These are phyloP conservation scores for Patagioenas fasciata DNA, from an alignment of 2,113 vertebrate genomes.

Conservation along the genomic window DNA sequence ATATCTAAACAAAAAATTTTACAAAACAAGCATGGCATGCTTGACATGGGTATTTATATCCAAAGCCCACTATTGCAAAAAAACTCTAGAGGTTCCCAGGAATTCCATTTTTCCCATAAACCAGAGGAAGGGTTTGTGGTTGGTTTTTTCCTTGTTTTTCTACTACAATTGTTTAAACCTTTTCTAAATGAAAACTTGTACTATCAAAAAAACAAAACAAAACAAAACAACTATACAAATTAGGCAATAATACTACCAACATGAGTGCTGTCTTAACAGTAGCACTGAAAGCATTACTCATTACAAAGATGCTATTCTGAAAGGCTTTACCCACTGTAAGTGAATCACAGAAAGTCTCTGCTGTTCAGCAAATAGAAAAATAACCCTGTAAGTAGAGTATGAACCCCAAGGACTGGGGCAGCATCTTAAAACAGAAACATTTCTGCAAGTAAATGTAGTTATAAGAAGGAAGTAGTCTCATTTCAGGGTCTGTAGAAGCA, in stretches of 20 bases:
- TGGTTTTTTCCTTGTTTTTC: background rate
- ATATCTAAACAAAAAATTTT: background rate
- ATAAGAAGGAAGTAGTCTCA: background rate
- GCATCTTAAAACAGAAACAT: background rate
- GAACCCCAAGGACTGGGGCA: background rate
- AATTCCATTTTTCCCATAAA: background rate
- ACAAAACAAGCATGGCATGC: background rate
- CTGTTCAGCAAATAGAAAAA: background rate
- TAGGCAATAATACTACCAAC: background rate
- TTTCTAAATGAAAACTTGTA: background rate
- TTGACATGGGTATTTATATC: background rate
- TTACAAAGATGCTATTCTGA: background rate
- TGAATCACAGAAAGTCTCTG: background rate
- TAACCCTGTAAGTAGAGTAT: background rate
- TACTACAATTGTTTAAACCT: background rate
- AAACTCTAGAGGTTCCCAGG: background rate
- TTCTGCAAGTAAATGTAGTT: background rate
- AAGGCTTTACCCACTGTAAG: background rate
- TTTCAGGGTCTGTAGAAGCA: background rate
- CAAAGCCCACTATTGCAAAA: background rate
- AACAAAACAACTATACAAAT: background rate
- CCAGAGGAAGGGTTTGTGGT: background rate
- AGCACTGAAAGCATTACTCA: background rate
- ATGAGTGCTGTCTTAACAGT: background rate
- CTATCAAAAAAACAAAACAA: background rate